Percentiles rank a stretch among this genome's conserved stretches.
Evolutionary conservation across 2,797 vertebrate species (phyloP).

Genomic region (Aulostomus chinensis): DNA sequence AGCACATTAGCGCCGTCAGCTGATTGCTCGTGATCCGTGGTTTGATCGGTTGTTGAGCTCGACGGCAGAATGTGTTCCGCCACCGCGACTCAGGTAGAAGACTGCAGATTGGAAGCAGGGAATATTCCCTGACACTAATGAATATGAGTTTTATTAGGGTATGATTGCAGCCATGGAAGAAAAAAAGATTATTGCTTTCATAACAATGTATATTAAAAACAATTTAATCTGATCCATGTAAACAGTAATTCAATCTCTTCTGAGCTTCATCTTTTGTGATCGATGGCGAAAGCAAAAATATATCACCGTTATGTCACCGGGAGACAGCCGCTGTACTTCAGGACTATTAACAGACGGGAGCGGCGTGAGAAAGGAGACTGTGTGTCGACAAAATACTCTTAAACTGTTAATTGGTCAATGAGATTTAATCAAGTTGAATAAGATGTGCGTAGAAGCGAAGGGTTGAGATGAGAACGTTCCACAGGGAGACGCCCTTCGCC

Average conservation of each 20-base stretch:
- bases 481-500: too few species aligned
- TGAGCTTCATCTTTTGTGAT: constrained; percentile 54
- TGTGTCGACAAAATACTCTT: too few species aligned
- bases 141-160: constrained; percentile 81
- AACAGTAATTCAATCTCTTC: constrained; percentile 76
- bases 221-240: constrained; percentile 78
- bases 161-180: constrained; percentile 76
- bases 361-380: too few species aligned
- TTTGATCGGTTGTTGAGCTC: too few species aligned
- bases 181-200: constrained; percentile 82
- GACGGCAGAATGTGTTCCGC: too few species aligned
- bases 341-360: background rate
- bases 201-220: constrained; percentile 81
- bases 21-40: too few species aligned
- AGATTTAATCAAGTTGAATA: too few species aligned
- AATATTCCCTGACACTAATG: constrained; percentile 79
- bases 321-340: constrained; percentile 26
- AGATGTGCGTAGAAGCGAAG: too few species aligned
- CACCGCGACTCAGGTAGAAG: background rate
- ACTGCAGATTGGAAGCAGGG: constrained; percentile 64
- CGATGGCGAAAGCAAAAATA: constrained; percentile 60
- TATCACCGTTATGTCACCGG: constrained; percentile 54
- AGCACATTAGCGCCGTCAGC: too few species aligned
- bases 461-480: too few species aligned
- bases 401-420: too few species aligned